Percentiles rank a stretch among this genome's conserved stretches.
Evolutionary conservation across 2,888 invertebrate species (phyloP).

Genomic region (Eupithecia pulchellata): DNA sequence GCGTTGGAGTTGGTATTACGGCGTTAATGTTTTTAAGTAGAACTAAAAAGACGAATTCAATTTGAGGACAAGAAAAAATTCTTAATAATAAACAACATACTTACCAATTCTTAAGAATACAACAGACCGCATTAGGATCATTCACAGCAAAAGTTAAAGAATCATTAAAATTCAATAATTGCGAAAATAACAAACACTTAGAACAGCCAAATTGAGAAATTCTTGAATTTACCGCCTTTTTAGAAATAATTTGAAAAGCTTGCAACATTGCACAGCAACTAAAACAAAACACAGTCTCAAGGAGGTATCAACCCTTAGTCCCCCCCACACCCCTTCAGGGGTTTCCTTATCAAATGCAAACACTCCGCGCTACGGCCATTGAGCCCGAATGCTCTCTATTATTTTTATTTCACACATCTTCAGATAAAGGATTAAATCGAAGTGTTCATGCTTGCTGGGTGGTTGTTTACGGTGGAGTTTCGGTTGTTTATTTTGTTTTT

Average conservation of each 20-base stretch:
- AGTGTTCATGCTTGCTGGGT: slow-evolving; percentile 51
- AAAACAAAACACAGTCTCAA: slow-evolving; percentile 48
- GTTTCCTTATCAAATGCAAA: slow-evolving; percentile 80
- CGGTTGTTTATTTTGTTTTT: slow-evolving; percentile 34
- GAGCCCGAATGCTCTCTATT: slow-evolving; percentile 71
- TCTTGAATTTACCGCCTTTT: too few species aligned
- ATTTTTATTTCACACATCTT: slow-evolving; percentile 77
- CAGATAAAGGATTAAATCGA: slow-evolving; percentile 61
- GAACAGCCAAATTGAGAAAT: not conserved
- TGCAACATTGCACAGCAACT: slow-evolving; percentile 1
- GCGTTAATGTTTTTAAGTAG: too few species aligned
- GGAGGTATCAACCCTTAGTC: slow-evolving; percentile 50
- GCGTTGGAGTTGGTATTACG: too few species aligned
- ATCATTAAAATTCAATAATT: not conserved
- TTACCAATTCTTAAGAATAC: not conserved
- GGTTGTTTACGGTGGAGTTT: slow-evolving; percentile 45
- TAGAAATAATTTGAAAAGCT: not conserved
- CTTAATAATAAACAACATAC: too few species aligned
- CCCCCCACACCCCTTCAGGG: slow-evolving; percentile 44
- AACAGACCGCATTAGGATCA: not conserved
- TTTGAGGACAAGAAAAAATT: not conserved
- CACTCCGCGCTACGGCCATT: slow-evolving; percentile 82
- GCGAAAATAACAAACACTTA: not conserved
- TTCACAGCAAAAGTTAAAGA: not conserved
- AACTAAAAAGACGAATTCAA: not conserved